Conservation (phyloP, 2,888 invertebrate genomes). For the Azorinus chamasolen region DNA sequence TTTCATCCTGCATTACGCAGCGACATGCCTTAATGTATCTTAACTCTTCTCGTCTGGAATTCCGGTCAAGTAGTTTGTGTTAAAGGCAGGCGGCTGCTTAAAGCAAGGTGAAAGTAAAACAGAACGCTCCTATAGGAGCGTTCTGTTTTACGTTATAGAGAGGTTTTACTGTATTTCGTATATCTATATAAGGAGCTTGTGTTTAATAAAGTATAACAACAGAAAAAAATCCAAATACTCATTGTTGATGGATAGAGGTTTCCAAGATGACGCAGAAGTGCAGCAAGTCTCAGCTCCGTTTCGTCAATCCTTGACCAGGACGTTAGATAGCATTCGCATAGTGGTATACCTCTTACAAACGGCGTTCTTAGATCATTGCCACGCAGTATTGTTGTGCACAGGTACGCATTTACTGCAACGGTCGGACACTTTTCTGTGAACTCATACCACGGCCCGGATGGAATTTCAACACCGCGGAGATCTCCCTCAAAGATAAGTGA, state of each 20-base stretch:
- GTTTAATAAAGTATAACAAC: no score
- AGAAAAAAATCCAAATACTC: slow-evolving; percentile 22
- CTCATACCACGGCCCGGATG: slow-evolving; percentile 54
- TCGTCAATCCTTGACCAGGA: slow-evolving; percentile 61
- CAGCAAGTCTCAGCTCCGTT: slow-evolving; percentile 34
- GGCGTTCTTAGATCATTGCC: slow-evolving; percentile 58
- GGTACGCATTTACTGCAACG: slow-evolving; percentile 50
- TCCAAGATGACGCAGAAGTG: slow-evolving; percentile 52
- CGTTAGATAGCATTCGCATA: slow-evolving; percentile 61
- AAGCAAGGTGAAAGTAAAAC: no score
- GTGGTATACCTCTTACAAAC: slow-evolving; percentile 63
- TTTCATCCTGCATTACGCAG: no score
- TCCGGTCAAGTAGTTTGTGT: no score
- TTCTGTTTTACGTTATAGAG: no score
- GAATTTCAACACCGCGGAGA: slow-evolving; percentile 57
- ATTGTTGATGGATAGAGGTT: slow-evolving; percentile 42
- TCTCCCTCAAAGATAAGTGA: slow-evolving; percentile 65
- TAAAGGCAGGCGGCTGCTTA: no score
- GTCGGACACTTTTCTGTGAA: slow-evolving; percentile 43
- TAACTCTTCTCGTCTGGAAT: no score
- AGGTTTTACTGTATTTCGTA: no score
- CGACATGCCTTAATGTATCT: no score
- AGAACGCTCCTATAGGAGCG: no score
- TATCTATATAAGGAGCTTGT: no score
- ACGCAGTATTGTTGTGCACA: slow-evolving; percentile 64